Percentiles rank a stretch among this genome's conserved stretches.
Evolutionary conservation across 2,113 vertebrate genomes (phyloP).

Genomic region (Tiliqua scincoides): DNA sequence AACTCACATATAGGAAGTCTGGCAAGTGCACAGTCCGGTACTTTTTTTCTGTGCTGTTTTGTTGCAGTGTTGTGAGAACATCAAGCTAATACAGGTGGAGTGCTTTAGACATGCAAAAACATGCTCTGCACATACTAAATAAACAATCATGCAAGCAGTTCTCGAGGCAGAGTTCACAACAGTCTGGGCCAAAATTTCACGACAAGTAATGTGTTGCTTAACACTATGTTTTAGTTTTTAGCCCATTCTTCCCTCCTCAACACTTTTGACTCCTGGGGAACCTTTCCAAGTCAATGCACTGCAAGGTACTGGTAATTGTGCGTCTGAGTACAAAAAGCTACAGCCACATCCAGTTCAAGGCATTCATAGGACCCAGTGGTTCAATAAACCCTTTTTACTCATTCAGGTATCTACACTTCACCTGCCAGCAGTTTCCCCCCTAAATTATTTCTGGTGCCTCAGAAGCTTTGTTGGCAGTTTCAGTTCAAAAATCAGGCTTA

Average conservation of each 20-base stretch:
- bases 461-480: background rate
- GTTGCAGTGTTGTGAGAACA: too few species aligned
- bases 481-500: background rate
- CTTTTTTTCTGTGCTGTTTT: too few species aligned
- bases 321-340: slow-evolving; percentile 29
- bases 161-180: too few species aligned
- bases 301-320: slow-evolving; percentile 42
- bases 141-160: too few species aligned
- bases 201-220: too few species aligned
- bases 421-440: slow-evolving; percentile 18
- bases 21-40: too few species aligned
- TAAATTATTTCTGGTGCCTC: background rate
- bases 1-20: too few species aligned
- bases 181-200: too few species aligned
- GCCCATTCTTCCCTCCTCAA: background rate
- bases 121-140: too few species aligned
- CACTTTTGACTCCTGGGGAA: background rate
- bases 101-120: too few species aligned
- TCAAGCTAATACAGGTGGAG: too few species aligned
- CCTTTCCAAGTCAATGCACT: background rate
- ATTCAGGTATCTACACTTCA: slow-evolving; percentile 1
- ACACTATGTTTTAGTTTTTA: background rate
- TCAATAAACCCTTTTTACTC: background rate
- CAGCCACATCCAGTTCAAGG: background rate
- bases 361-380: background rate